Evolutionary conservation across 1,140 invertebrate genomes (phyloP), one percentile per base, ranked within the genome.

Genomic region (Halesus radiatus): DNA sequence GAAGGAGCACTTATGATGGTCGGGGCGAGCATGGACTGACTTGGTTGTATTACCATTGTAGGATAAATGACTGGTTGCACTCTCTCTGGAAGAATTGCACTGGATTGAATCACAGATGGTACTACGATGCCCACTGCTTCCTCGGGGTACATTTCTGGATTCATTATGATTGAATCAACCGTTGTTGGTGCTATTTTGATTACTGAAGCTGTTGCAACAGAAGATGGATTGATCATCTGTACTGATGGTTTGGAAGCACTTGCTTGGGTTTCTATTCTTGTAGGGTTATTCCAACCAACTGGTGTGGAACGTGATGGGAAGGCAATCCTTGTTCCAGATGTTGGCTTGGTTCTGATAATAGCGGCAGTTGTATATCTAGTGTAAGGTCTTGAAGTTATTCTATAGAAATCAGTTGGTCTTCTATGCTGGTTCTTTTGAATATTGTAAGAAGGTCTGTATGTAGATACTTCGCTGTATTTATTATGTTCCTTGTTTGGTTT

Each of bases 401-500:
- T 81, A 52, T 83, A 83, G 32, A 73, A 81, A 26, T 83, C 82
- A 68, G 32, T 78, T 18, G 89, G 89, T 73, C 87, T 84, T 83
- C 86, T 87, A 13, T 87, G 77, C 84, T 87, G 89, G 84, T 88
- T 88, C 32, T 84, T 83, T 29, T 85, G 54, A 37, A 87, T 84
- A 80, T 88, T 88, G 84, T 85, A 88, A 15, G 83, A 78, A 5
- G 88, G 89, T 78, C 88, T 86, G 32, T 88, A 89, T 1, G 88
- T 90, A 26, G 89, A 90, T 15, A 89, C 80, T 83, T 90, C 89
- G 82, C 88, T 87, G 85, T 88, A 85, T 86, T 87, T 85, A 83
- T 86, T 56, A 84, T 58, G 52, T 86, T 87, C 80, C 85, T 86
- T 81, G 84, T 86, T 86, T 66, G 87, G 85, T 52, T 84, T 75